phyloP scores from a whole-genome alignment of 2,797 vertebrate species.

The Lutjanus argentimaculatus region DNA sequence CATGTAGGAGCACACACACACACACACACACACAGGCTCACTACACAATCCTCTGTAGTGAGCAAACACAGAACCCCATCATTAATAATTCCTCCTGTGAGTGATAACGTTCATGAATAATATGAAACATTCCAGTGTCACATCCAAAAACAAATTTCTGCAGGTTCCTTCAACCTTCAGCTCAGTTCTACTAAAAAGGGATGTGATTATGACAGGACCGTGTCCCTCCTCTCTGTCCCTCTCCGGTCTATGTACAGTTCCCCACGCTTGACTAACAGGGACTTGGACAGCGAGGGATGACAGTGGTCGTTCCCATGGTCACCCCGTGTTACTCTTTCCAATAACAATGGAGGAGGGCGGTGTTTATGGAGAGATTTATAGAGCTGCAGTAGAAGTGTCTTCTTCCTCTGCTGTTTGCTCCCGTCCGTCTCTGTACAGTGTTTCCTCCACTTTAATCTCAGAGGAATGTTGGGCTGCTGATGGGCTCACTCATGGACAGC shows the following conservation, averaged over 20 bases:
- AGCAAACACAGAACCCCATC: constrained; percentile 21
- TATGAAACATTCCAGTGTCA: constrained; percentile 9
- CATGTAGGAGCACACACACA: constrained; percentile 42
- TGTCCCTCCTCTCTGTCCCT: constrained; percentile 8
- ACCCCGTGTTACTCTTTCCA: constrained; percentile 81
- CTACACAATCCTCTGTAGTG: constrained; percentile 20
- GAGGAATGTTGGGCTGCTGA: not conserved
- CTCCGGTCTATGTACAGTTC: constrained; percentile 55
- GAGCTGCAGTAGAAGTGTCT: constrained; percentile 60
- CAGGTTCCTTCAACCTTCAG: not conserved
- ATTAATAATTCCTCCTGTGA: constrained; percentile 33
- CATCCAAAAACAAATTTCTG: not conserved
- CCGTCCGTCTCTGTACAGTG: not conserved
- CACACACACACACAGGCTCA: not conserved
- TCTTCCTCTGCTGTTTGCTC: constrained; percentile 53
- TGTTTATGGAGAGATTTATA: constrained; percentile 80
- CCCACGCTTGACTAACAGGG: constrained; percentile 64
- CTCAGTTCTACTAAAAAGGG: constrained; percentile 8
- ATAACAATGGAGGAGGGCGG: constrained; percentile 80
- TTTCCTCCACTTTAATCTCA: not conserved
- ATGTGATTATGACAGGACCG: not conserved
- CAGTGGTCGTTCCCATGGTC: constrained; percentile 77
- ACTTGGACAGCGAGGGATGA: constrained; percentile 52
- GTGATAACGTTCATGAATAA: constrained; percentile 12
- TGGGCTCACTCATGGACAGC: not conserved